These are phyloP conservation scores for Muscidifurax raptorellus DNA, from an alignment of 1,140 invertebrate species.

Conservation along the genomic window DNA sequence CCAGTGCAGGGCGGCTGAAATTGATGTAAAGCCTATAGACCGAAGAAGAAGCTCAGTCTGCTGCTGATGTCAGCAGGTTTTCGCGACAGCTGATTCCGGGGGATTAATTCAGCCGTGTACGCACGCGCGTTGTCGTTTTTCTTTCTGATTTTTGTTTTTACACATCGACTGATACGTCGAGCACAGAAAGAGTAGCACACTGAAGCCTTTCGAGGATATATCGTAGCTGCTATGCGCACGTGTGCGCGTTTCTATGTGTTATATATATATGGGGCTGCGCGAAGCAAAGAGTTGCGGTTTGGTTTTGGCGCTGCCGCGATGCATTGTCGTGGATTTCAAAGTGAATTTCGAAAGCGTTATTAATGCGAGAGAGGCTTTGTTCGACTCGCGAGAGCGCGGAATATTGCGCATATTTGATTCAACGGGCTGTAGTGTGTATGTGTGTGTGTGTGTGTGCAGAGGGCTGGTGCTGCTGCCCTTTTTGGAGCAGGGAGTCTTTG, in stretches of 20 bases:
- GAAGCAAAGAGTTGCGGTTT: neutral
- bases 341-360: constrained; percentile 15
- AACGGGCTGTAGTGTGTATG: neutral
- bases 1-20: neutral
- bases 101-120: neutral
- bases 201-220: neutral
- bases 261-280: neutral
- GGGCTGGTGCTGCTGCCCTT: neutral
- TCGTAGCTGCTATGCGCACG: neutral
- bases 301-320: too few species aligned
- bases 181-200: neutral
- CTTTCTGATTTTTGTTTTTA: neutral
- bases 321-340: constrained; percentile 24
- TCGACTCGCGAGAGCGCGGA: neutral
- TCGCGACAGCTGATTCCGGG: neutral
- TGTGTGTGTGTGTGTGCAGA: neutral
- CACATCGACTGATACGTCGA: constrained; percentile 9
- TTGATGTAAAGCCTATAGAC: neutral
- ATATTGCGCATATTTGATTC: constrained; percentile 22
- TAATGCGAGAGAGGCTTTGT: neutral
- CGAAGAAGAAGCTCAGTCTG: neutral
- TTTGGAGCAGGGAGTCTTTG: neutral
- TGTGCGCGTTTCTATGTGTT: too few species aligned
- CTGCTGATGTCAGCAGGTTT: neutral
- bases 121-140: neutral